Evolutionary conservation across 2,113 vertebrate genomes (phyloP).

Genomic region (Tursiops truncatus): DNA sequence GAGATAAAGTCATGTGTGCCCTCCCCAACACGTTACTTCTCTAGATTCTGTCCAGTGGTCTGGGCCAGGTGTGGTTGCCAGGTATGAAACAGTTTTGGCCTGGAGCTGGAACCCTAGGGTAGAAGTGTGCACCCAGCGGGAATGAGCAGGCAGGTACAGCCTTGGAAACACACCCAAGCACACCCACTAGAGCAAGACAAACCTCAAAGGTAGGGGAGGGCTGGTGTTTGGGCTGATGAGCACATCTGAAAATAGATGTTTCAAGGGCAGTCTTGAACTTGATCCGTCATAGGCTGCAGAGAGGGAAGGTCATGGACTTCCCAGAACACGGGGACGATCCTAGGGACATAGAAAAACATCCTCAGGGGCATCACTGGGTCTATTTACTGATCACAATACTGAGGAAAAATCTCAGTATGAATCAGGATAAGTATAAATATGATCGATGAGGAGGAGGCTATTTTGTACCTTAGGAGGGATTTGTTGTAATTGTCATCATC

Average conservation of each 20-base stretch:
- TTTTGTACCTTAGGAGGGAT: too few relatives aligned
- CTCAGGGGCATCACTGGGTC: accelerated
- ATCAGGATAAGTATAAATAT: accelerated
- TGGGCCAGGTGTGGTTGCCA: neutral
- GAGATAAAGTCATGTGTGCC: accelerated
- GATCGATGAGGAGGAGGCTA: accelerated
- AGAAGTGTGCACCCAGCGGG: accelerated
- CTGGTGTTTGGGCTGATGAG: neutral
- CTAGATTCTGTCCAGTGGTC: too few relatives aligned
- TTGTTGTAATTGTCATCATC: neutral
- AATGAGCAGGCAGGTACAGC: accelerated
- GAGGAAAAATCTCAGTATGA: neutral
- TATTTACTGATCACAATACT: neutral
- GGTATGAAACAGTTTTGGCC: neutral
- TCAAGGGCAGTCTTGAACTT: accelerated
- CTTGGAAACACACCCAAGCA: neutral
- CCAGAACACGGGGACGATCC: neutral
- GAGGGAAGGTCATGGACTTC: accelerated
- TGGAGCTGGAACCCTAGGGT: neutral
- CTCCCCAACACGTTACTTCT: too few relatives aligned
- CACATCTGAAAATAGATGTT: neutral
- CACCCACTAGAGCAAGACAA: neutral
- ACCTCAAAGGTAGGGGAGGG: accelerated
- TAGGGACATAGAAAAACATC: neutral
- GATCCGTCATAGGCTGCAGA: accelerated